Percentiles rank a stretch among this genome's conserved stretches.
These are phyloP conservation scores for Venustoraphidia nigricollis DNA, from an alignment of 2,888 invertebrate species.

Conservation along the genomic window DNA sequence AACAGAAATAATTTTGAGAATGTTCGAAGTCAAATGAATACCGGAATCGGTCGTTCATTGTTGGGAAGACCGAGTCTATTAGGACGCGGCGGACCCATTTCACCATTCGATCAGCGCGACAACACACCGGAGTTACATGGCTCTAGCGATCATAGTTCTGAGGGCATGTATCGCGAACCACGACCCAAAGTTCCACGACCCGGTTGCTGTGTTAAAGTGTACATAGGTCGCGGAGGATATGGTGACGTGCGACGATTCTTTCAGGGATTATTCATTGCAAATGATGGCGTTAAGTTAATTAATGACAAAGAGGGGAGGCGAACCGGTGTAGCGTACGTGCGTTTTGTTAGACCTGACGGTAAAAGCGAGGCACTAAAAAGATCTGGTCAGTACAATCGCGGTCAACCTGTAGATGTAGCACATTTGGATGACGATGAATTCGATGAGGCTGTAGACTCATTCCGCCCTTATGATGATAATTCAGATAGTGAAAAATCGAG, in stretches of 20 bases:
- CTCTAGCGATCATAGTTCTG: too few relatives aligned
- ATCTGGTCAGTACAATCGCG: slow-evolving; percentile 47
- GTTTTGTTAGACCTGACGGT: slow-evolving; percentile 54
- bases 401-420: slow-evolving; percentile 48
- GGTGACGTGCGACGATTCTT: slow-evolving; percentile 74
- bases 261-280: slow-evolving; percentile 54
- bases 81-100: too few relatives aligned
- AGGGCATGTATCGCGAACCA: not conserved
- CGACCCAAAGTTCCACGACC: slow-evolving; percentile 1
- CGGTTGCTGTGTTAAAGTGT: slow-evolving; percentile 53
- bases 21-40: too few relatives aligned
- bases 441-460: slow-evolving; percentile 58
- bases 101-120: too few relatives aligned
- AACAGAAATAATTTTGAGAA: too few relatives aligned
- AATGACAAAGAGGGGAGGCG: slow-evolving; percentile 66
- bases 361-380: slow-evolving; percentile 55
- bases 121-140: too few relatives aligned
- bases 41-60: too few relatives aligned
- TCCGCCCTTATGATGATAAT: slow-evolving; percentile 29
- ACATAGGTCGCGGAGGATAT: slow-evolving; percentile 54
- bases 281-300: slow-evolving; percentile 73
- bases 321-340: slow-evolving; percentile 64
- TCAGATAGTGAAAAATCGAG: not conserved
- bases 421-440: slow-evolving; percentile 57
- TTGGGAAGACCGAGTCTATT: too few relatives aligned